Base-by-base conservation (phyloP, 2,888 invertebrate genomes). In the Isotomurus palustris region DNA sequence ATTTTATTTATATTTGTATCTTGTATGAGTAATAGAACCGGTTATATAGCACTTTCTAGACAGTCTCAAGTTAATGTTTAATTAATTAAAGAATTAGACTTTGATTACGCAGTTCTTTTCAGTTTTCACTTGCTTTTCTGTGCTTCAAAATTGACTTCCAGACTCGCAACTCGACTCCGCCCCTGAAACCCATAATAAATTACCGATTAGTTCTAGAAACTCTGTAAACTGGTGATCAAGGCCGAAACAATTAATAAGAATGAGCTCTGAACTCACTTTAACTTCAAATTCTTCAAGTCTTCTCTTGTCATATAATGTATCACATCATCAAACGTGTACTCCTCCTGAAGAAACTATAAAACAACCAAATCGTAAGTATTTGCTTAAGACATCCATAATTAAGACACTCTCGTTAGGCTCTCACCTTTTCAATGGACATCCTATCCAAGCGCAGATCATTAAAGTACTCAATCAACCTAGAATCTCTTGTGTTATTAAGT, bases 151-250 rank as follows among this genome's bases (percentile, higher is more conserved):
- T 84, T 0, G 88, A 86, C 62, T 86, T 84, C 93, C 93, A 94
- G 62, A 94, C 78, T 54, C 87, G 82, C 45, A 92, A 82, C 73
- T 91, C 88, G 24, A 88, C 81, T 38, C 92, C 92, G 52, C 88
- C 86, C 73, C 88, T 88, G 77, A 53, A 74, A 74, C 41, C 32
- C 14, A 17, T n/a, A 29, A 40, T 38, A 51, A 48, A 55, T 45
- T 47, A 35, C 28, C 32, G 29, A 21, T 29, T 45, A 43, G 21
- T 43, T 48, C n/a, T 36, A 3, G 41, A 53, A 24, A 35, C 21
- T 22, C 19, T 35, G 32, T n/a, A 43, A 35, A 35, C 14, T 4
- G n/a, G 19, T 14, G 14, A n/a, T 17, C n/a, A 47, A 50, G n/a
- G 8, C 14, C 14, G n/a, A n/a, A 47, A 21, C 36, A 54, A n/a